Base-by-base conservation (phyloP, 1,140 invertebrate species). In the Orius laevigatus region DNA sequence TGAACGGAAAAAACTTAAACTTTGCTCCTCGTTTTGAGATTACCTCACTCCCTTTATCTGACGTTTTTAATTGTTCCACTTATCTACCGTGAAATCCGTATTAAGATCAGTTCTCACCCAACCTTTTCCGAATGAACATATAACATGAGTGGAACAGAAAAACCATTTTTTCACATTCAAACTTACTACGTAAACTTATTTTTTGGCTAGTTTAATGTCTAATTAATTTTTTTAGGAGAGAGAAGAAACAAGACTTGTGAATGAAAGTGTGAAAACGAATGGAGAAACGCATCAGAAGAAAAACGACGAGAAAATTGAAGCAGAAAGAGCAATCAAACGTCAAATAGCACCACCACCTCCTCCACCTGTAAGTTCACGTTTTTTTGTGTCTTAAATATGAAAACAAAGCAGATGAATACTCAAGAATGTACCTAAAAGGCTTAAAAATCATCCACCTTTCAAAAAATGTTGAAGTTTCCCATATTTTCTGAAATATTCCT, bases 121-220 rank as follows among this genome's bases (percentile, higher is more conserved):
- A 8, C 25, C 25, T 25, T 25, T 25, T 25, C 25, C 25, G 3
- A 4, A 25, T 25, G 25, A 25, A 25, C 25, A 25, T 25, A 25
- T 8, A 25, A 25, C 25, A 50, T 50, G 48, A 44, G 48, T 50
- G 58, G 59, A 25, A 25, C 25, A 25, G 3, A 25, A 41, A 64
- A 66, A 53, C 67, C 67, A 10, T 56, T 69, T 41, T 67, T 71
- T 53, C 60, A 65, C 46, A 67, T 71, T 55, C 68, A 68, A 54
- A 70, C 67, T 59, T 71, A 71, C 55, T 66, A 70, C 66, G 68
- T 71, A 64, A 69, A 67, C 67, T 52, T 20, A 55, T 25, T 38
- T 43, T 53, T 38, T 36, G 45, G 48, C 50, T 49, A 51, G 43
- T 55, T 47, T 52, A 49, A 44, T 51, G 55, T 42, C 53, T 44